Percentiles rank a stretch among this genome's conserved stretches.
phyloP scores from a whole-genome alignment of 1,140 invertebrate species.

The Anoplolepis gracilipes region DNA sequence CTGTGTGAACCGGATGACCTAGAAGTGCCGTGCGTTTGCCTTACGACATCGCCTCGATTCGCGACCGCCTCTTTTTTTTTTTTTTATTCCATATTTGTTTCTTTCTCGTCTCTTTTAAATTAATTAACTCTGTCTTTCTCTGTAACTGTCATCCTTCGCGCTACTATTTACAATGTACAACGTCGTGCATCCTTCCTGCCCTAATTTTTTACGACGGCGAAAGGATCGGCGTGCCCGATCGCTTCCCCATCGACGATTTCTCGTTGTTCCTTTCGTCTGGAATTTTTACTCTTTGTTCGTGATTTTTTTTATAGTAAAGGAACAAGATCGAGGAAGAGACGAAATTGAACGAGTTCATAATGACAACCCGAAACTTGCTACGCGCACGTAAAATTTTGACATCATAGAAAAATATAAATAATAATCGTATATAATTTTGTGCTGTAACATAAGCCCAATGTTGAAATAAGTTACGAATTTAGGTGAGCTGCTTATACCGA shows the following conservation, averaged over 20 bases:
- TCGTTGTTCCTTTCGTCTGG: not conserved
- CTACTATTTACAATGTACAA: constrained; percentile 86
- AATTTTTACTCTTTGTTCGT: not conserved
- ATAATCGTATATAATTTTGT: constrained; percentile 73
- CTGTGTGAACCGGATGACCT: not conserved
- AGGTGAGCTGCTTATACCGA: not conserved
- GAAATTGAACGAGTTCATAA: constrained; percentile 13
- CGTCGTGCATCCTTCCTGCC: constrained; percentile 80
- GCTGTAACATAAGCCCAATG: not conserved
- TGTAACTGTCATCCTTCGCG: constrained; percentile 74
- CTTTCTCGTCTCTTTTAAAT: constrained; percentile 67
- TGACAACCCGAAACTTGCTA: constrained; percentile 15
- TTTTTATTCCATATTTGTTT: constrained; percentile 18
- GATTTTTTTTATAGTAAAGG: not conserved
- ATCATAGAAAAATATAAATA: constrained; percentile 80
- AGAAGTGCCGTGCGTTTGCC: constrained; percentile 53
- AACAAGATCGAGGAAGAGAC: not conserved
- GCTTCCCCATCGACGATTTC: constrained; percentile 46
- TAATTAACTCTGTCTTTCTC: constrained; percentile 75
- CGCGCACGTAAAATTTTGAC: constrained; percentile 67
- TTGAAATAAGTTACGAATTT: constrained; percentile 9
- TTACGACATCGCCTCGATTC: constrained; percentile 59
- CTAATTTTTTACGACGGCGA: constrained; percentile 77
- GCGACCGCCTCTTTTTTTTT: constrained; percentile 36
- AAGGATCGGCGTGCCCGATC: constrained; percentile 61